These are phyloP conservation scores for Saturnia pavonia DNA, from an alignment of 2,888 invertebrate species.

Conservation along the genomic window DNA sequence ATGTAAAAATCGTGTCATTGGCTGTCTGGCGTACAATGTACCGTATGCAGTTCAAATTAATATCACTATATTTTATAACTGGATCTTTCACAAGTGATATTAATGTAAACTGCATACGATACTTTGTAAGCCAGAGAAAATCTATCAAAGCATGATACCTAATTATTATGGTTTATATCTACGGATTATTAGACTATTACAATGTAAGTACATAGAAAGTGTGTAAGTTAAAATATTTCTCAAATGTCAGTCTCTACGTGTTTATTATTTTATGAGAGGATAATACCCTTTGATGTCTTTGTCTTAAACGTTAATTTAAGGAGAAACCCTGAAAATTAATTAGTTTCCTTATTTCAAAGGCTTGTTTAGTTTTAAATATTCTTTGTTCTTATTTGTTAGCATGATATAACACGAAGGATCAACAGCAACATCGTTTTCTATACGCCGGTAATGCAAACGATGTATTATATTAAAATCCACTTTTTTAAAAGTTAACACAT, in stretches of 20 bases:
- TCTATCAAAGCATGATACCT: neutral
- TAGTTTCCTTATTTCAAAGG: constrained; percentile 8
- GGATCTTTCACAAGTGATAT: no score
- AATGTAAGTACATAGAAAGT: no score
- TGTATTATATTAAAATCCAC: constrained; percentile 22
- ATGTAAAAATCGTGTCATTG: constrained; percentile 31
- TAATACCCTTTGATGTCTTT: constrained; percentile 9
- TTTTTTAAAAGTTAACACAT: constrained; percentile 30
- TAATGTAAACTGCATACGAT: no score
- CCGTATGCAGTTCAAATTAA: neutral
- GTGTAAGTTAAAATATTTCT: neutral
- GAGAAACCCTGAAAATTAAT: constrained; percentile 12
- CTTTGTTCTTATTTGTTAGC: constrained; percentile 35
- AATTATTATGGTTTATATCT: neutral
- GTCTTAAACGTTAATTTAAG: neutral
- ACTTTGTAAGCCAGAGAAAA: no score
- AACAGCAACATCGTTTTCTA: neutral
- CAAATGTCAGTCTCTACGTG: neutral
- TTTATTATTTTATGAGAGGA: neutral
- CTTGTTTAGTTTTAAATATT: constrained; percentile 19
- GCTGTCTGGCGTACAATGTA: neutral
- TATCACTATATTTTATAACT: no score
- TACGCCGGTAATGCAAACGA: neutral
- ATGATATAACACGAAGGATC: neutral
- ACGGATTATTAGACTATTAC: no score